A percentile compares a stretch with the other conserved stretches of the same genome.
These are phyloP conservation scores for Brachynemurus nebulosus DNA, from an alignment of 2,888 invertebrate genomes.

Conservation along the genomic window DNA sequence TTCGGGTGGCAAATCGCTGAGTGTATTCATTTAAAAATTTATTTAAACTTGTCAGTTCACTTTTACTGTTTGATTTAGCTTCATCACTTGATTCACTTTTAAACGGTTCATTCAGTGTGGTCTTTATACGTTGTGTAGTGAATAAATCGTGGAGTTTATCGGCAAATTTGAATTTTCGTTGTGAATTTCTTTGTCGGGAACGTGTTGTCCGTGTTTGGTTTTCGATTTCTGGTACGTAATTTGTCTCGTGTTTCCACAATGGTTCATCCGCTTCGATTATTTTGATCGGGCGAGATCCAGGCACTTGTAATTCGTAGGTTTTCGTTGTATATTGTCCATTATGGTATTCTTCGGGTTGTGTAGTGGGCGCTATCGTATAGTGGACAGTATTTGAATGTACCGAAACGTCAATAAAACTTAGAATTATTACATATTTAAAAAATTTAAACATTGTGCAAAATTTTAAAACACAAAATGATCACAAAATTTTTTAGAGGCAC, in stretches of 20 bases:
- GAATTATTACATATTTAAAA: too few relatives aligned
- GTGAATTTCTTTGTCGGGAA: slow-evolving; percentile 8
- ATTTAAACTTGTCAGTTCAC: slow-evolving; percentile 40
- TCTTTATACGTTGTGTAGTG: slow-evolving; percentile 14
- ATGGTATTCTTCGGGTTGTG: background rate
- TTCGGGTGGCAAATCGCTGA: slow-evolving; percentile 33
- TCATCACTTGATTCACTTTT: background rate
- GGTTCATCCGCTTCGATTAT: slow-evolving; percentile 36
- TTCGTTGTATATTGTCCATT: slow-evolving; percentile 26
- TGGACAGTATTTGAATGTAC: background rate
- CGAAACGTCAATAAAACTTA: too few relatives aligned
- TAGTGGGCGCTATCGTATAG: background rate
- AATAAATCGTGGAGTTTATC: slow-evolving; percentile 7
- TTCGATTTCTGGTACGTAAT: background rate
- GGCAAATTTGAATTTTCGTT: background rate
- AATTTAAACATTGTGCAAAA: too few relatives aligned
- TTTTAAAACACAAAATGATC: too few relatives aligned
- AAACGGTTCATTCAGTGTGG: slow-evolving; percentile 17
- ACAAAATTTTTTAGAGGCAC: too few relatives aligned
- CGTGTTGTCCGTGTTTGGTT: slow-evolving; percentile 6
- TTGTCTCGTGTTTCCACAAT: slow-evolving; percentile 19
- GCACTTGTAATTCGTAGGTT: slow-evolving; percentile 40
- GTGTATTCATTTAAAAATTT: slow-evolving; percentile 47
- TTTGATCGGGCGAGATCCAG: slow-evolving; percentile 41
- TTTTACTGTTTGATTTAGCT: slow-evolving; percentile 32